Conservation (phyloP, 2,888 invertebrate species). For the Apomyelois bistriatella region DNA sequence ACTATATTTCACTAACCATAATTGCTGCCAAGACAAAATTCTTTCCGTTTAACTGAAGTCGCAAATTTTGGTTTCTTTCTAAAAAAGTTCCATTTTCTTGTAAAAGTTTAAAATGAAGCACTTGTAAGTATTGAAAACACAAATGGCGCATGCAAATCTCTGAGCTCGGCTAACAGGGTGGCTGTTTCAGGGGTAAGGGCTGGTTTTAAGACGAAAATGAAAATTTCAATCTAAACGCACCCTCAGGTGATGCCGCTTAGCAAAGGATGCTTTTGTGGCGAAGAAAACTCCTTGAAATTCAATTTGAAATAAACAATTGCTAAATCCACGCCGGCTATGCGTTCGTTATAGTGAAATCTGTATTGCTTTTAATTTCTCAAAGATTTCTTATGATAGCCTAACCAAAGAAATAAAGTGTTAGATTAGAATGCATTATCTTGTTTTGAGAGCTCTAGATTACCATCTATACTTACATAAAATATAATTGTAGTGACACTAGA, state of each 20-base stretch:
- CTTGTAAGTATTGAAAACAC: slow-evolving; percentile 30
- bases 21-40: too few species aligned
- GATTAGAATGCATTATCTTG: too few species aligned
- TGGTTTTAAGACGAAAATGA: slow-evolving; percentile 61
- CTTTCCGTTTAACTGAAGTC: background rate
- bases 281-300: slow-evolving; percentile 40
- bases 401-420: too few species aligned
- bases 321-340: slow-evolving; percentile 13
- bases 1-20: too few species aligned
- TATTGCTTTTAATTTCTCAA: background rate
- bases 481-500: too few species aligned
- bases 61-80: background rate
- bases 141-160: slow-evolving; percentile 63
- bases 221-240: slow-evolving; percentile 71
- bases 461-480: too few species aligned
- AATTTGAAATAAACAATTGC: slow-evolving; percentile 29
- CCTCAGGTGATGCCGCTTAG: slow-evolving; percentile 54
- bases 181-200: slow-evolving; percentile 35
- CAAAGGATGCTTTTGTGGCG: slow-evolving; percentile 35
- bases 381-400: background rate
- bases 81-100: background rate
- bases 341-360: slow-evolving; percentile 5
- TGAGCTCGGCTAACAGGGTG: slow-evolving; percentile 41
- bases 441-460: too few species aligned
- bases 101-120: slow-evolving; percentile 12